A percentile compares a stretch with the other conserved stretches of the same genome.
phyloP scores from a whole-genome alignment of 1,140 invertebrate species.

The Thaumetopoea pityocampa region DNA sequence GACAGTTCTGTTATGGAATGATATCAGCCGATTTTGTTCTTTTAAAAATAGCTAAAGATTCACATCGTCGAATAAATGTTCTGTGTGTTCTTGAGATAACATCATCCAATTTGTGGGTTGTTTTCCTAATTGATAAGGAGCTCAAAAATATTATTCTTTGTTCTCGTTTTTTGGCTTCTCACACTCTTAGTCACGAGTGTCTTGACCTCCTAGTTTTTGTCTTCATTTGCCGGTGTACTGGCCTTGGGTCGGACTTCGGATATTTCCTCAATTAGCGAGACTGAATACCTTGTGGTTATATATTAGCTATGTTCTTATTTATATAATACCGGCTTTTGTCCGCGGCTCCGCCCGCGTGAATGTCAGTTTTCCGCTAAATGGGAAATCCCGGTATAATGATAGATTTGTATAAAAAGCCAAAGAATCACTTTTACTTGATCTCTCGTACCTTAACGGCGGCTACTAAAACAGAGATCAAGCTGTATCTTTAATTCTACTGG shows the following conservation, averaged over 20 bases:
- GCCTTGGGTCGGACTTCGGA: conserved; percentile 51
- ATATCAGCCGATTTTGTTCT: conserved; percentile 1
- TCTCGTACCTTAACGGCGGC: too few relatives aligned
- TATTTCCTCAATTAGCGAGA: conserved; percentile 61
- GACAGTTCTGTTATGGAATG: conserved; percentile 13
- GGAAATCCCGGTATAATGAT: too few relatives aligned
- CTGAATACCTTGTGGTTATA: conserved; percentile 31
- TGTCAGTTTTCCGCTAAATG: too few relatives aligned
- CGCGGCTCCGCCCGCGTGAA: too few relatives aligned
- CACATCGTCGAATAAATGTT: conserved; percentile 2
- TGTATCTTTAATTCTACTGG: too few relatives aligned
- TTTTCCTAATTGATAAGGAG: conserved; percentile 18
- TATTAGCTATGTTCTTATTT: conserved; percentile 27
- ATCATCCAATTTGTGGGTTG: conserved; percentile 9
- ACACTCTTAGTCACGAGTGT: conserved; percentile 52
- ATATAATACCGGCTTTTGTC: conserved; percentile 8
- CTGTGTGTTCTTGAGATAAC: conserved; percentile 8
- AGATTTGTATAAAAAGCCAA: too few relatives aligned
- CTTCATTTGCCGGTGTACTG: conserved; percentile 47
- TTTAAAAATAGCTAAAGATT: conserved; percentile 7
- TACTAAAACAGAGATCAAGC: too few relatives aligned
- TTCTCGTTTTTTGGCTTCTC: conserved; percentile 41
- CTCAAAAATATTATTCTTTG: conserved; percentile 32
- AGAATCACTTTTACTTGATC: too few relatives aligned
- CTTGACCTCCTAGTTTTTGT: conserved; percentile 56